Conservation (phyloP, 2,888 invertebrate genomes). For the Luffia ferchaultella region DNA sequence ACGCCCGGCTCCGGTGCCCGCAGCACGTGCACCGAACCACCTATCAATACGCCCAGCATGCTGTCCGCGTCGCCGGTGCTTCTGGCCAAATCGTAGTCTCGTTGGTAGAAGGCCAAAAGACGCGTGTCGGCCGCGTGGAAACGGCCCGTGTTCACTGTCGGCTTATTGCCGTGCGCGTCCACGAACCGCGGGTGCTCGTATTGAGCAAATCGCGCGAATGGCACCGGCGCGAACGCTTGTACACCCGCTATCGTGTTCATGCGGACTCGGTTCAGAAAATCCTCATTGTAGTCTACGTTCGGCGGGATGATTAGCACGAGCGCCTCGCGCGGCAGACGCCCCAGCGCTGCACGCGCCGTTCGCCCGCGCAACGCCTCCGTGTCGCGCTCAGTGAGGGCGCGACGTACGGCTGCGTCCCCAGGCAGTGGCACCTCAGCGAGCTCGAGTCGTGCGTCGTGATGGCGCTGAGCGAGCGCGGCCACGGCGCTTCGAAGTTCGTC, state of each 20-base stretch:
- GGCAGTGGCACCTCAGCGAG: background rate
- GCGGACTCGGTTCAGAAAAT: slow-evolving; percentile 88
- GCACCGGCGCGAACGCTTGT: slow-evolving; percentile 92
- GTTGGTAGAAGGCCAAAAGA: background rate
- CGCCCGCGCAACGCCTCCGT: slow-evolving; percentile 75
- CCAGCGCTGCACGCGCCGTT: slow-evolving; percentile 71
- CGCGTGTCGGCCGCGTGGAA: background rate
- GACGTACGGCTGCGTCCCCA: slow-evolving; percentile 2
- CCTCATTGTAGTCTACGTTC: slow-evolving; percentile 75
- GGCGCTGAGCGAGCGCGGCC: background rate
- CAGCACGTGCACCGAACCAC: background rate
- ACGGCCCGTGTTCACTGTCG: background rate
- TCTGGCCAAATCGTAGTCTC: background rate
- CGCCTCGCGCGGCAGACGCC: slow-evolving; percentile 76
- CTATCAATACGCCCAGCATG: background rate
- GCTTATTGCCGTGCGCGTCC: slow-evolving; percentile 1
- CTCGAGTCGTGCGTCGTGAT: background rate
- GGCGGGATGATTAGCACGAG: slow-evolving; percentile 74
- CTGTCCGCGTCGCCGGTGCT: background rate
- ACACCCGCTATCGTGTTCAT: slow-evolving; percentile 92
- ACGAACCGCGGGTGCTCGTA: slow-evolving; percentile 74
- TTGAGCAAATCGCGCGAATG: slow-evolving; percentile 89
- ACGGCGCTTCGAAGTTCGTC: background rate
- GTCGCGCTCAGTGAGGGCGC: slow-evolving; percentile 48
- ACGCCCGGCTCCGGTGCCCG: background rate